Evolutionary conservation across 2,113 vertebrate genomes (phyloP), one percentile per base, ranked within the genome.

Genomic region (Ptilorrhoa leucosticta): DNA sequence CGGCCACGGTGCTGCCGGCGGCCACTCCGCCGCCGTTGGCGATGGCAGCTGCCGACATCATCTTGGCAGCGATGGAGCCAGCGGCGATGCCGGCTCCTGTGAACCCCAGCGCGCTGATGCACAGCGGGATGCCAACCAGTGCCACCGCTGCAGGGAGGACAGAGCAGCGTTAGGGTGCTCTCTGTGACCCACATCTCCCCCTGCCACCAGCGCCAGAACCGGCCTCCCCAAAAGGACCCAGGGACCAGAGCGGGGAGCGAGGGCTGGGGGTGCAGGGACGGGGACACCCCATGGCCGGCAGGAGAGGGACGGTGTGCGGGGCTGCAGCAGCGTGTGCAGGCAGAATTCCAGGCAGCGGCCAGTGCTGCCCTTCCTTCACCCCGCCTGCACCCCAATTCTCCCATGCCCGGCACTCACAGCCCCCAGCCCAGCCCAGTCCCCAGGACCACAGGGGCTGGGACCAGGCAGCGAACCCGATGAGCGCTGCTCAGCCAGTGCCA

Each of bases 71-170:
- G 7, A 87, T 0, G 33, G 96, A 86, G 15, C 95, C 91, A 0
- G 86, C 58, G 3, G 39, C 3, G 15, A 96, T 80, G 39, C 94
- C 94, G 0, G 10, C 3, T 3, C 5, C 8, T 0, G 19, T 83
- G 42, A 96, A 81, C 1, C 96, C 95, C 73, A 87, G 13, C 0
- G 23, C 39, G 0, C 2, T 0, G 2, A 94, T 1, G 6, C 0
- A 0, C 2, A 0, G 0, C 0, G 87, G 93, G 33, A 37, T 0
- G 6, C 11, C 83, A 3, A 15, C 0, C 1, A 90, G 5, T 0
- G 3, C 20, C 35, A 6, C 0, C 9, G 4, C 91, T 91, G 84
- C 57, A 9, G 22, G 24, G 37, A 5, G n/a, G 24, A 6, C 37
- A 31, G 2, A 0, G 2, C 18, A 2, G 27, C 0, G 0, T 69